Conservation (phyloP, 2,888 invertebrate genomes). For the Ecdyonurus torrentis region DNA sequence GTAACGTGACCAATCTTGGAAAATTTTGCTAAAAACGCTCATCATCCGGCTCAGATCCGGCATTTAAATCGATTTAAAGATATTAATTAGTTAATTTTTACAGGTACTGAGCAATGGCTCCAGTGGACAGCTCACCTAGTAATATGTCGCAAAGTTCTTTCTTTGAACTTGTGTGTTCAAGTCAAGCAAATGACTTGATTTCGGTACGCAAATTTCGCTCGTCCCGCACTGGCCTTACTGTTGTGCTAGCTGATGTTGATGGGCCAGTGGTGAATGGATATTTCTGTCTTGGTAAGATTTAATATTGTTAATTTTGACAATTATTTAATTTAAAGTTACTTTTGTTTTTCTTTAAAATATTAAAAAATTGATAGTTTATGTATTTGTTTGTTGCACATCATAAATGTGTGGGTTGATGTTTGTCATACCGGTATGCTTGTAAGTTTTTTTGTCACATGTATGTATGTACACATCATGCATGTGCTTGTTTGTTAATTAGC, state of each 20-base stretch:
- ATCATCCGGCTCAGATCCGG: no score
- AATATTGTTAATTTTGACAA: constrained; percentile 9
- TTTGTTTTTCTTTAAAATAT: not conserved
- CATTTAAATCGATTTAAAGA: no score
- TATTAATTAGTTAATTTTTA: no score
- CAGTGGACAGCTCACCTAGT: constrained; percentile 24
- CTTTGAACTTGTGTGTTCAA: constrained; percentile 39
- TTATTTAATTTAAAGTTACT: not conserved
- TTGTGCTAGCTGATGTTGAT: constrained; percentile 71
- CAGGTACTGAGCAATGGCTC: no score
- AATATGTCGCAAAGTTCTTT: constrained; percentile 23
- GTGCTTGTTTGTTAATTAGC: no score
- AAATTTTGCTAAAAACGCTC: no score
- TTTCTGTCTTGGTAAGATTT: constrained; percentile 58
- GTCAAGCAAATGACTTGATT: constrained; percentile 51
- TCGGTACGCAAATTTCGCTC: constrained; percentile 69
- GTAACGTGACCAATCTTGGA: no score
- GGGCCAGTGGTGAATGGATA: constrained; percentile 83
- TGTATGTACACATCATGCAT: no score
- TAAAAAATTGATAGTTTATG: constrained; percentile 4
- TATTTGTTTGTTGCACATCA: constrained; percentile 2
- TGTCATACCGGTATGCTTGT: not conserved
- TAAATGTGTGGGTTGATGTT: not conserved
- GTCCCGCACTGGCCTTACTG: constrained; percentile 57
- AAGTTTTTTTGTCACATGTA: no score